Evolutionary conservation across 1,140 invertebrate species (phyloP), one percentile per base, ranked within the genome.

Genomic region (Drosophila murphyi): DNA sequence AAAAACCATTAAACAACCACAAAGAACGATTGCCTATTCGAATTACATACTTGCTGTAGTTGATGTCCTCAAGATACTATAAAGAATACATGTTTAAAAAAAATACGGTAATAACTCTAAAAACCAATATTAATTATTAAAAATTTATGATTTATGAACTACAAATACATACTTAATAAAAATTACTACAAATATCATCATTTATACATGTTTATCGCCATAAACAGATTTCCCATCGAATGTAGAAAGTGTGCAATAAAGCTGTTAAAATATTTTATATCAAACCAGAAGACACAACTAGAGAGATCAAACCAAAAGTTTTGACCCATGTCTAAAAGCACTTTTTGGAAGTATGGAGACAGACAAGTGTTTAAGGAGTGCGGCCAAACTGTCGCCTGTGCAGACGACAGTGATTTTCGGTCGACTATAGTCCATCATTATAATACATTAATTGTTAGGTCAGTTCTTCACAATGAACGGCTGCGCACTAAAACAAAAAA

Each of bases 131-230:
- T 72, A 56, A 76, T 65, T 70, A 86, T 64, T 82, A 59, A 69
- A 76, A 68, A 73, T 79, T 76, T 88, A 88, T 82, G 61, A 86
- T 87, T 88, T 82, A 76, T 71, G 52, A 70, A 76, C 64, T 68
- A 79, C 51, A 85, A 55, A 69, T 79, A 65, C 54, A 75, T 78
- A 82, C 63, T 63, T 74, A 81, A 80, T 81, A 81, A 81, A 85
- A 72, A 72, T 65, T 61, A 78, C 71, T 64, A 60, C 48, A 78
- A 63, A 56, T 73, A 73, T 54, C 50, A 45, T 55, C 34, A 56
- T 56, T 10, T 61, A 4, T 1, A 43, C 10, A 41, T 28, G 29
- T 6, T 3, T 12, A 3, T 45, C 20, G 20, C 20, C 20, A 1
- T 20, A 20, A 20, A 48, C 20, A 48, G 20, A 5, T 5, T 8